Percentiles rank a stretch among this genome's conserved stretches.
Conservation (phyloP, 2,888 invertebrate genomes). For the Mechanitis mazaeus region DNA sequence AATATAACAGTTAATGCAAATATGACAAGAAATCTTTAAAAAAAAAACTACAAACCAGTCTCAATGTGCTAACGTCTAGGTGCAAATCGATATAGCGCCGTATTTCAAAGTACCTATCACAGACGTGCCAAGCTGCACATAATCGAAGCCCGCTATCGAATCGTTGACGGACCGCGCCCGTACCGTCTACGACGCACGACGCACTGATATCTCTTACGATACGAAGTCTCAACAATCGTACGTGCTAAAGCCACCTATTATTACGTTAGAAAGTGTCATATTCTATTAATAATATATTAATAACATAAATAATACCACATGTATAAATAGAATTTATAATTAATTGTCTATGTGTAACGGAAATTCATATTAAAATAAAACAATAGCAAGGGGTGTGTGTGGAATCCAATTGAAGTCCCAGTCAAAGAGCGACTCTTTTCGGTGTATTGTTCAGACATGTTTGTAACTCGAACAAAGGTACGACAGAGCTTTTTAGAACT, state of each 20-base stretch:
- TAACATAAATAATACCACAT: too few relatives aligned
- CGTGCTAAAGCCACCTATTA: conserved; percentile 13
- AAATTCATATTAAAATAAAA: too few relatives aligned
- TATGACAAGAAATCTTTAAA: neutral
- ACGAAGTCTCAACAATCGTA: conserved; percentile 39
- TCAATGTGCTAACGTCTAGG: conserved; percentile 29
- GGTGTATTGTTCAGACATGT: too few relatives aligned
- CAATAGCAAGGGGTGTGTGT: too few relatives aligned
- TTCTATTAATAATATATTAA: neutral
- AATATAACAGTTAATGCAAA: neutral
- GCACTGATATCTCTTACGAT: neutral
- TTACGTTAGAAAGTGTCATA: neutral
- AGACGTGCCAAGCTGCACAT: conserved; percentile 9
- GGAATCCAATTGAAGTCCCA: too few relatives aligned
- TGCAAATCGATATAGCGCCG: conserved; percentile 28
- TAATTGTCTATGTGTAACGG: too few relatives aligned
- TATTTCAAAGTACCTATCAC: conserved; percentile 29
- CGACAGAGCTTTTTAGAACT: too few relatives aligned
- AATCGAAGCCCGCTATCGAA: conserved; percentile 20
- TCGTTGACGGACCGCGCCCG: conserved; percentile 30
- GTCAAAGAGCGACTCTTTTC: too few relatives aligned
- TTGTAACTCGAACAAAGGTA: too few relatives aligned
- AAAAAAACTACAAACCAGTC: conserved; percentile 35
- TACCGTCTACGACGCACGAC: neutral
- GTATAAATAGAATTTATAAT: too few relatives aligned